A percentile compares a stretch with the other conserved stretches of the same genome.
Conservation (phyloP, 2,888 invertebrate species). For the Artemia sinica region DNA sequence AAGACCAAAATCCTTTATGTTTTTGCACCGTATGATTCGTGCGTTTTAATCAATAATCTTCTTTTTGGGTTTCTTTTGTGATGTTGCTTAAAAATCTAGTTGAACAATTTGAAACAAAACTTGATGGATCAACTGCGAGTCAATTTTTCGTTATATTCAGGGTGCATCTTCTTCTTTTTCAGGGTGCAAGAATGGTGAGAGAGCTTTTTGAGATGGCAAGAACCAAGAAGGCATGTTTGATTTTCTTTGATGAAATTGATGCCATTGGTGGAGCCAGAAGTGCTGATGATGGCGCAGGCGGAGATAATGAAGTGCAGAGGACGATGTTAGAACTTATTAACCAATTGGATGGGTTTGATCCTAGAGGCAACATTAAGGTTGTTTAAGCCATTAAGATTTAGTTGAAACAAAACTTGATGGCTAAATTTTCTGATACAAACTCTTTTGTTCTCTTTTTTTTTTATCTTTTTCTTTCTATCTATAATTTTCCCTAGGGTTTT, state of each 20-base stretch:
- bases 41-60: too few species aligned
- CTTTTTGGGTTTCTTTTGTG: too few species aligned
- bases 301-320: constrained; percentile 93
- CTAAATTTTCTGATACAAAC: too few species aligned
- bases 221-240: constrained; percentile 95
- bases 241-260: constrained; percentile 99
- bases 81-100: background rate
- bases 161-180: constrained; percentile 12
- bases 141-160: background rate
- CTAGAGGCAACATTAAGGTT: constrained; percentile 93
- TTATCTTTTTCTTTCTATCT: too few species aligned
- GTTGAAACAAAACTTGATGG: too few species aligned
- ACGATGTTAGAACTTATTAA: constrained; percentile 99
- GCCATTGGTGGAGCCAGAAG: constrained; percentile 86
- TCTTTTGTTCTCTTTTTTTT: too few species aligned
- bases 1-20: too few species aligned
- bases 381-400: too few species aligned
- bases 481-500: too few species aligned
- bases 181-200: constrained; percentile 95
- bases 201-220: constrained; percentile 99
- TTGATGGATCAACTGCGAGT: background rate
- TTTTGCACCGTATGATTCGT: too few species aligned
- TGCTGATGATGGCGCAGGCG: constrained; percentile 97
- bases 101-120: background rate
- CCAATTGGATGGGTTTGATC: constrained; percentile 96